A percentile compares a stretch with the other conserved stretches of the same genome.
These are phyloP conservation scores for Mellivora capensis DNA, from an alignment of 2,113 vertebrate species.

Conservation along the genomic window DNA sequence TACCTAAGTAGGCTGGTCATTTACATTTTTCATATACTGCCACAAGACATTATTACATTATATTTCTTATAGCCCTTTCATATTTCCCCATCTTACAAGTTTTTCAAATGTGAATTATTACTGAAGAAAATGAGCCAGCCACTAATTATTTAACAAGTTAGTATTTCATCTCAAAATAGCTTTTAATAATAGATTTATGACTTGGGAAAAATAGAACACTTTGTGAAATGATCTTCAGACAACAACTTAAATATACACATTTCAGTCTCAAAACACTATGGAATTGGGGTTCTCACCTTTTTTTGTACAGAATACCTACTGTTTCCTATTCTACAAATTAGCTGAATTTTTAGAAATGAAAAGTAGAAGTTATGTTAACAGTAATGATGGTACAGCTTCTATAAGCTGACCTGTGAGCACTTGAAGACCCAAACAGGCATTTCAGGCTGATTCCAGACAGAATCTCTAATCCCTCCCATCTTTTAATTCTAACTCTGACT, in stretches of 20 bases:
- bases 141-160: background rate
- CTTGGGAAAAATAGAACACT: background rate
- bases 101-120: constrained; percentile 4
- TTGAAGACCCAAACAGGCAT: background rate
- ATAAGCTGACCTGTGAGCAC: background rate
- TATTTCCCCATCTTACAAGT: constrained; percentile 25
- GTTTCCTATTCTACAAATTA: background rate
- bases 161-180: constrained; percentile 17
- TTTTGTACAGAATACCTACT: background rate
- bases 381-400: background rate
- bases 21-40: background rate
- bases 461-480: background rate
- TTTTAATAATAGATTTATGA: constrained; percentile 29
- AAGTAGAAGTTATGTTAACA: background rate
- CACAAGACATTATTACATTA: background rate
- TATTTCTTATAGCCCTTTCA: background rate
- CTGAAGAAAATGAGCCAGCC: background rate
- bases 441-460: background rate
- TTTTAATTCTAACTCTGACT: background rate
- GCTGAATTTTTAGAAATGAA: background rate
- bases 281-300: background rate
- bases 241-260: background rate
- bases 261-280: background rate
- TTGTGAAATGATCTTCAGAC: background rate
- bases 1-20: background rate